phyloP scores from a whole-genome alignment of 1,140 invertebrate genomes.

The silkworm (Bombyx mori) region ASM3026992v2 NC_085124.1:3322001-3322500 shows the following conservation, averaged over 20 bases:
- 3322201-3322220: slow-evolving; percentile 57
- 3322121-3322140: slow-evolving; percentile 36
- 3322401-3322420: too few species aligned
- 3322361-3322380: not conserved
- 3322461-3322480: too few species aligned
- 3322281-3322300: slow-evolving; percentile 33
- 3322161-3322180: slow-evolving; percentile 61
- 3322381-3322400: too few species aligned
- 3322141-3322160: slow-evolving; percentile 47
- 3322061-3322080: slow-evolving; percentile 49
- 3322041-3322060: slow-evolving; percentile 24
- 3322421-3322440: too few species aligned
- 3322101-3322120: slow-evolving; percentile 54
- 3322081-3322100: slow-evolving; percentile 56
- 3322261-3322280: slow-evolving; percentile 17
- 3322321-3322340: not conserved
- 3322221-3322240: slow-evolving; percentile 26
- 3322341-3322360: not conserved
- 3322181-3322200: slow-evolving; percentile 56
- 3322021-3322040: slow-evolving; percentile 29
- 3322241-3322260: slow-evolving; percentile 18
- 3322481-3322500: too few species aligned
- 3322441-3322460: too few species aligned
- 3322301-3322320: slow-evolving; percentile 38
- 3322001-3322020: slow-evolving; percentile 24